Evolutionary conservation across 2,888 invertebrate genomes (phyloP).

Genomic region (Gymnocheta viridis): DNA sequence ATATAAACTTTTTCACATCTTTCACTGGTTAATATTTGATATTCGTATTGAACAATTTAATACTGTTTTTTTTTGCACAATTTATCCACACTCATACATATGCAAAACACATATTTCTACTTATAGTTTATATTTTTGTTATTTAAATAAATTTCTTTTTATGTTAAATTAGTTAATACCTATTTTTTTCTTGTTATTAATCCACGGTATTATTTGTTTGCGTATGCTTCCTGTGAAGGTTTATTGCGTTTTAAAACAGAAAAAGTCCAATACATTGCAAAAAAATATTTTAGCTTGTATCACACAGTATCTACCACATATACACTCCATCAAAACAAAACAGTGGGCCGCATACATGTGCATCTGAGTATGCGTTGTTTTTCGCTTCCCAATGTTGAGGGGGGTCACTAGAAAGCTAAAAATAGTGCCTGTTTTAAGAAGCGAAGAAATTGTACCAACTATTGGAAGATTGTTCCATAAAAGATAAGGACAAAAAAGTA

Average conservation of each 20-base stretch:
- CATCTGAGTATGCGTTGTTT: slow-evolving; percentile 8
- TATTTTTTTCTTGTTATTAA: slow-evolving; percentile 36
- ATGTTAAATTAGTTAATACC: slow-evolving; percentile 18
- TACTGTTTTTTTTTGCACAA: not conserved
- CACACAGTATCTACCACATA: slow-evolving; percentile 27
- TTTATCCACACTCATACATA: not conserved
- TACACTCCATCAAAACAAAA: slow-evolving; percentile 49
- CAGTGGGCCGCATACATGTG: slow-evolving; percentile 25
- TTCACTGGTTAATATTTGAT: slow-evolving; percentile 7
- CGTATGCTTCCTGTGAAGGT: slow-evolving; percentile 68
- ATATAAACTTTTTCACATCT: slow-evolving; percentile 1
- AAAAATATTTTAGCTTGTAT: slow-evolving; percentile 53
- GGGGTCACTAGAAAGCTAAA: not conserved
- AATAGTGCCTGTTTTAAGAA: slow-evolving; percentile 1
- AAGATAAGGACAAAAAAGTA: no score
- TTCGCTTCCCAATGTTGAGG: slow-evolving; percentile 12
- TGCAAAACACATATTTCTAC: not conserved
- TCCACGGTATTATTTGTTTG: slow-evolving; percentile 62
- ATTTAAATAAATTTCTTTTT: slow-evolving; percentile 12
- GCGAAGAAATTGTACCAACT: not conserved
- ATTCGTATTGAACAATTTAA: not conserved
- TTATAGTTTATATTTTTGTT: not conserved
- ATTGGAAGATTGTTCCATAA: not conserved
- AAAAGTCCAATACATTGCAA: slow-evolving; percentile 68
- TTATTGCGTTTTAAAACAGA: slow-evolving; percentile 70